Base-by-base conservation (phyloP, 2,888 invertebrate genomes). In the Rhorus exstirpatorius region DNA sequence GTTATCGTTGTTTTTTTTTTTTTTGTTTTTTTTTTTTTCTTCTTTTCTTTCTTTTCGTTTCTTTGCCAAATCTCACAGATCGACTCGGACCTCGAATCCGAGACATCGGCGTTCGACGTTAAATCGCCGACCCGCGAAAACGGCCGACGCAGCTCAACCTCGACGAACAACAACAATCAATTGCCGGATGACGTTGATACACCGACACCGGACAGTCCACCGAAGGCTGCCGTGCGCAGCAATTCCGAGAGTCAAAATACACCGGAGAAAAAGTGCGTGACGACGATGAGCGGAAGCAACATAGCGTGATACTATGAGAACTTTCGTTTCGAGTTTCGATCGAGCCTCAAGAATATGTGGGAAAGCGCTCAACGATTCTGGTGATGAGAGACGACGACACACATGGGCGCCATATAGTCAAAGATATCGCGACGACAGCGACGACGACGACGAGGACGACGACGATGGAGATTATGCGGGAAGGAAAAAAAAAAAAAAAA, bases 21-120 rank as follows among this genome's bases (percentile, higher is more conserved):
- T 58, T 35, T 19, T n/a, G 41, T 53, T 19, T 7, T 35, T 41
- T 49, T 65, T 38, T 63, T 35, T 8, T 63, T 35, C 38, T 58
- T 74, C 6, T 19, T 7, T 31, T 38, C 35, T 63, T 46, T 70
- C 31, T 14, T 61, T 31, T 53, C 49, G 68, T 76, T 44, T 81
- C 51, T 21, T 12, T 41, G 31, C 41, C 10, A 35, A 68, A 31
- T 92, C 93, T 17, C 93, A n/a, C n/a, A 95, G 94, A 93, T 95
- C 86, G 95, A 95, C 89, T 94, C 94, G 79, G 95, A 95, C 90
- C 93, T 95, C 81, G 95, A 95, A 86, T 94, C 95, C 88, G 95
- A 95, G 87, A 94, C 94, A 79, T 94, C 94, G 83, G 94, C 94
- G n/a, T 95, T 95, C 89, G 95, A 95, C 87, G 94, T 94, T 8